These are phyloP conservation scores for Gopherus evgoodei DNA, from an alignment of 2,113 vertebrate genomes.

Conservation along the genomic window DNA sequence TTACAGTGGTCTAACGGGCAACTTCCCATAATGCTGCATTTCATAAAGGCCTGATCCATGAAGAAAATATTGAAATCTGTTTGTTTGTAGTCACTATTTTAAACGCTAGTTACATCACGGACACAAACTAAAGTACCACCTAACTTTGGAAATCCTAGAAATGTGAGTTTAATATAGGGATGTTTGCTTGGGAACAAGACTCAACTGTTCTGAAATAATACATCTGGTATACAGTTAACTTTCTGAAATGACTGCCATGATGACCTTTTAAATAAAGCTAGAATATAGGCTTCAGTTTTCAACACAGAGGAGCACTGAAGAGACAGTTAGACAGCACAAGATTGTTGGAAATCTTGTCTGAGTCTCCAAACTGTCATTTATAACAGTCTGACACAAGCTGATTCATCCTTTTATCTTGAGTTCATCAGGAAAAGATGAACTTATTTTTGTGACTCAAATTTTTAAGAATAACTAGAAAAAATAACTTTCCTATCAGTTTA, in stretches of 20 bases:
- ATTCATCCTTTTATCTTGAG: neutral
- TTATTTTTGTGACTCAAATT: neutral
- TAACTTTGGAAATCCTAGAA: neutral
- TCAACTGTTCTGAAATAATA: neutral
- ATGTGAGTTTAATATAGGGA: neutral
- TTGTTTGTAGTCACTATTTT: neutral
- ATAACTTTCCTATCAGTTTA: neutral
- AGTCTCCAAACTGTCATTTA: neutral
- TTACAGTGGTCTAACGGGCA: neutral
- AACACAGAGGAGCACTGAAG: neutral
- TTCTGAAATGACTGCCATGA: neutral
- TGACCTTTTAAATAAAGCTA: neutral
- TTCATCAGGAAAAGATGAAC: neutral
- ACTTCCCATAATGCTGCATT: neutral
- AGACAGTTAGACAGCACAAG: neutral
- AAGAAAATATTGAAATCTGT: neutral
- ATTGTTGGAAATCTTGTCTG: neutral
- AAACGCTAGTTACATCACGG: neutral
- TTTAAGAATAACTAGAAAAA: neutral
- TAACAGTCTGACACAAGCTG: neutral
- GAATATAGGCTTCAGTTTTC: neutral
- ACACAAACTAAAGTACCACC: neutral
- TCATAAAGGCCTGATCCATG: neutral
- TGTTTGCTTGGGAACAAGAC: neutral
- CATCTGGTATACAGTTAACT: neutral